phyloP scores from a whole-genome alignment of 2,113 vertebrate genomes.

The Azemiops feae region DNA sequence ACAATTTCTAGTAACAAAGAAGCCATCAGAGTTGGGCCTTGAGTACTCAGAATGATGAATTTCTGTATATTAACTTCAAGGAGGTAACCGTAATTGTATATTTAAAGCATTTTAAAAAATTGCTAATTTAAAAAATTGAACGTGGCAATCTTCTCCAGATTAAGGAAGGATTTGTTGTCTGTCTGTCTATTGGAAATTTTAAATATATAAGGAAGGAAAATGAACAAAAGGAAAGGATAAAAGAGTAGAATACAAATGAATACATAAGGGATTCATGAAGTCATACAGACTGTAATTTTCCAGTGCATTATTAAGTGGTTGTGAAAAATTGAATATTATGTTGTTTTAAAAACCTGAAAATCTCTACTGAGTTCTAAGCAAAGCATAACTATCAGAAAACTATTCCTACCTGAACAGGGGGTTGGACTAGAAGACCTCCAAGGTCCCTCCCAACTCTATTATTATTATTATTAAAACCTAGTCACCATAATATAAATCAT shows the following conservation, averaged over 20 bases:
- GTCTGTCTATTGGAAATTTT: neutral
- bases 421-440: too few species aligned
- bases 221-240: neutral
- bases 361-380: neutral
- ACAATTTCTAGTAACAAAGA: slow-evolving; percentile 58
- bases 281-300: neutral
- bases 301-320: neutral
- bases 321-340: neutral
- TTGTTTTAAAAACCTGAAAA: neutral
- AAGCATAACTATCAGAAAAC: neutral
- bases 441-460: too few species aligned
- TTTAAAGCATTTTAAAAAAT: neutral
- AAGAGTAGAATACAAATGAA: neutral
- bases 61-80: slow-evolving; percentile 42
- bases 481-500: neutral
- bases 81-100: slow-evolving; percentile 15
- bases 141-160: neutral
- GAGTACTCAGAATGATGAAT: slow-evolving; percentile 52
- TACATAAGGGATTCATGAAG: neutral
- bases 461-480: neutral
- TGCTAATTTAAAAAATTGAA: neutral
- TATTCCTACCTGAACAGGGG: too few species aligned
- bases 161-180: neutral
- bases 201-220: neutral
- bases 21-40: slow-evolving; percentile 38